Base-by-base conservation (phyloP, 2,113 vertebrate genomes). In the Cochlearius cochlearius region DNA sequence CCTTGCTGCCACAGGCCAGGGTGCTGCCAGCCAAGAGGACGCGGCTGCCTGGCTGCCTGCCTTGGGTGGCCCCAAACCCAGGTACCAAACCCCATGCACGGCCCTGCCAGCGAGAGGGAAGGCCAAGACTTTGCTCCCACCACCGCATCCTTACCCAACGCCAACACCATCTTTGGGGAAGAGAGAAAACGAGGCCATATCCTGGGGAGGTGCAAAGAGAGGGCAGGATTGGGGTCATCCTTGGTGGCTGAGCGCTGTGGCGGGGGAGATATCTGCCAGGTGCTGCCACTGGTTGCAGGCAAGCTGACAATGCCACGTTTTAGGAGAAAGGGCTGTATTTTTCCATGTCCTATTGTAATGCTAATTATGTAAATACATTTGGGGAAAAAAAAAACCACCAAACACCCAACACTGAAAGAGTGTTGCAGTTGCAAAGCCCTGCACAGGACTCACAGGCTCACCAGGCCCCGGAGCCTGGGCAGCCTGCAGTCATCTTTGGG, bases 401-500 rank as follows among this genome's bases (percentile, higher is more conserved):
- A 85, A 45, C 45, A 71, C 34, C 29, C 11, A 32, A 26, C 0
- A 0, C 27, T 32, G 39, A 72, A 15, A 67, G 52, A 75, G 23
- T 17, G 10, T 25, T n/a, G 25, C 62, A 71, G 32, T 13, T 34
- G n/a, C 32, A 36, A 79, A 86, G 17, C 79, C 43, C 36, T 50
- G 56, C 47, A 29, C 2, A 1, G 41, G 41, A 58, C 15, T 58
- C n/a, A 29, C 39, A 52, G 52, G 13, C 52, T 49, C 5, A 1
- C 38, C 43, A 68, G 23, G 19, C 26, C 12, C 56, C 2, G 2
- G 22, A 19, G 30, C 5, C 9, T 10, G 0, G 0, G 13, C 11
- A 59, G 53, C 15, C 19, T 49, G 15, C 0, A 1, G 20, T 58
- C 75, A 63, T 2, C 0, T 38, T 17, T 16, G 74, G 39, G 34